Evolutionary conservation across 1,140 invertebrate species (phyloP).

Genomic region (Leucophenga varia): DNA sequence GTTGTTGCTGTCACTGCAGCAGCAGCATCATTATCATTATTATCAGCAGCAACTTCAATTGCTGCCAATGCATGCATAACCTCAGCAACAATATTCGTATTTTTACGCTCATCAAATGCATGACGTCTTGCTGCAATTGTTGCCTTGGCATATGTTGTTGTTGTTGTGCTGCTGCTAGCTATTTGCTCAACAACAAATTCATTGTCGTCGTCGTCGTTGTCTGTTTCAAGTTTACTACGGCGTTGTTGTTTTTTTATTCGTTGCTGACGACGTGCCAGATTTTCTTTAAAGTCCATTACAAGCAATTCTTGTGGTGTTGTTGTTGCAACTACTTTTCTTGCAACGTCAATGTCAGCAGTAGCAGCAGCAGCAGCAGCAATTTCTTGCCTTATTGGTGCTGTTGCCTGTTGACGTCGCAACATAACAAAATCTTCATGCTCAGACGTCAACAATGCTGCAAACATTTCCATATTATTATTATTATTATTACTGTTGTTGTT

Average conservation of each 20-base stretch:
- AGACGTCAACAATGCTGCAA: not conserved
- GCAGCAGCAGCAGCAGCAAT: too few relatives aligned
- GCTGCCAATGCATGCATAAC: too few relatives aligned
- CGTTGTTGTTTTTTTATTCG: not conserved
- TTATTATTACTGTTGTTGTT: not conserved
- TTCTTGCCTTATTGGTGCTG: not conserved
- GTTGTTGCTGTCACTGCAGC: not conserved
- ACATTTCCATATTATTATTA: constrained; percentile 1
- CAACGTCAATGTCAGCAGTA: too few relatives aligned
- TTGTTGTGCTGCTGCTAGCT: too few relatives aligned
- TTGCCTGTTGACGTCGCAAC: not conserved
- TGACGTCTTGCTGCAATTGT: constrained; percentile 22
- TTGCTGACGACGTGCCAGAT: not conserved
- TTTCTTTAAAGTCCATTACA: constrained; percentile 1
- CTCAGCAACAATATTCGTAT: constrained; percentile 33
- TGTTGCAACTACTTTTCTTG: not conserved
- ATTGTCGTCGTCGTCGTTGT: not conserved
- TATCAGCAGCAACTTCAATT: too few relatives aligned
- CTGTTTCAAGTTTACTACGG: not conserved
- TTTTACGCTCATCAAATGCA: constrained; percentile 29
- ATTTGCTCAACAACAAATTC: too few relatives aligned
- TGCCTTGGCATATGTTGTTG: not conserved
- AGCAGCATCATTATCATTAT: too few relatives aligned
- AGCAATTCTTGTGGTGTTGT: constrained; percentile 3
- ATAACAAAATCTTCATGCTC: not conserved